These are phyloP conservation scores for Eretmocerus hayati DNA, from an alignment of 2,888 invertebrate species.

Conservation along the genomic window DNA sequence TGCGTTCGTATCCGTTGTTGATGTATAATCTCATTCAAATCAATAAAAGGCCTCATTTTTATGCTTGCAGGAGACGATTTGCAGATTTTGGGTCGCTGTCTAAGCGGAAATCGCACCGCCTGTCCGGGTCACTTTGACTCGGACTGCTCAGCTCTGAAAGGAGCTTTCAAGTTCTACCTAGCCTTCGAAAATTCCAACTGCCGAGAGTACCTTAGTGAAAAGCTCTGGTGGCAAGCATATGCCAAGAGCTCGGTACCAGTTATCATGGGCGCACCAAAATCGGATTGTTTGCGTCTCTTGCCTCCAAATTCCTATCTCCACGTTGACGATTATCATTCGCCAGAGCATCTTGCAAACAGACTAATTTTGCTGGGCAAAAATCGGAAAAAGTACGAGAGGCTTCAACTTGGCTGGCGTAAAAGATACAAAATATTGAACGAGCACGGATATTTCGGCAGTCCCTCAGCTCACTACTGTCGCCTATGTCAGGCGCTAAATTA, in stretches of 20 bases:
- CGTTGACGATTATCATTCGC: slow-evolving; percentile 51
- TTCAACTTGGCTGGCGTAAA: slow-evolving; percentile 58
- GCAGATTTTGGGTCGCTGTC: slow-evolving; percentile 54
- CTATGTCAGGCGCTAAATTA: slow-evolving; percentile 63
- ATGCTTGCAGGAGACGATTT: slow-evolving; percentile 37
- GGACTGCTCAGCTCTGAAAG: slow-evolving; percentile 53
- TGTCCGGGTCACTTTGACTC: slow-evolving; percentile 58
- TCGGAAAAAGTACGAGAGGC: slow-evolving; percentile 44
- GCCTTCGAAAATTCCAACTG: slow-evolving; percentile 67
- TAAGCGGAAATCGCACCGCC: slow-evolving; percentile 46
- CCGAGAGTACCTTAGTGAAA: slow-evolving; percentile 64
- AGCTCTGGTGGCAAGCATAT: slow-evolving; percentile 61
- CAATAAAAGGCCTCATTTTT: too few species aligned
- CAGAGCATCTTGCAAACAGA: slow-evolving; percentile 51
- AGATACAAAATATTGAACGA: slow-evolving; percentile 56
- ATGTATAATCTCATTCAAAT: too few species aligned
- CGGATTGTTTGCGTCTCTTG: slow-evolving; percentile 47
- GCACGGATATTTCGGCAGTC: slow-evolving; percentile 60
- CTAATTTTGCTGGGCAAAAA: slow-evolving; percentile 49
- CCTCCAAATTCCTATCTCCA: slow-evolving; percentile 61
- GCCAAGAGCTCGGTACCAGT: slow-evolving; percentile 58
- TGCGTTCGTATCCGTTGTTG: too few species aligned
- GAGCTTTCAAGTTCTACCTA: slow-evolving; percentile 64
- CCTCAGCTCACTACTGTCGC: slow-evolving; percentile 57
- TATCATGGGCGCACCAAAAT: slow-evolving; percentile 56